Percentiles rank a stretch among this genome's conserved stretches.
Conservation (phyloP, 2,888 invertebrate genomes). For the Keiferia lycopersicella region DNA sequence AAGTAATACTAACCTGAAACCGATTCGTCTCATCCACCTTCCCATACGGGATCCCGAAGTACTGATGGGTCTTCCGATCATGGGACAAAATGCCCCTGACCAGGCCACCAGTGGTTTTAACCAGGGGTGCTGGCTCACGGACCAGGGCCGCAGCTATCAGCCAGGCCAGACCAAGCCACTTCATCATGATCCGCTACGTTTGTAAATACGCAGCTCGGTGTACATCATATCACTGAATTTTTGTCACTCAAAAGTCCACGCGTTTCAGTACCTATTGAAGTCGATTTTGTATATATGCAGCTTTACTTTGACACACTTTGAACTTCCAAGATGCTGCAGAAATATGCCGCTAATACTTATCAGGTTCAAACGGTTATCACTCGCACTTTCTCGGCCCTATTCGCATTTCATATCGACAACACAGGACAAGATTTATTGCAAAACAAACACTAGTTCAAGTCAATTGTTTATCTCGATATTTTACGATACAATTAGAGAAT, state of each 20-base stretch:
- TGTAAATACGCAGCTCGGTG: slow-evolving; percentile 10
- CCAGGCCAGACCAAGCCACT: slow-evolving; percentile 63
- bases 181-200: slow-evolving; percentile 45
- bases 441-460: slow-evolving; percentile 3
- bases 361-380: slow-evolving; percentile 8
- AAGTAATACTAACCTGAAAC: slow-evolving; percentile 60
- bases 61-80: slow-evolving; percentile 61
- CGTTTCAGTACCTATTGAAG: not conserved
- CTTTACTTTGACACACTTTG: not conserved
- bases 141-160: slow-evolving; percentile 62
- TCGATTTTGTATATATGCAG: not conserved
- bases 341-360: not conserved
- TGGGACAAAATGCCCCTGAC: slow-evolving; percentile 62
- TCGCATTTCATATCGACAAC: not conserved
- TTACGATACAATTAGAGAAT: not conserved
- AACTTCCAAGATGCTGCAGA: not conserved
- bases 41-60: slow-evolving; percentile 70
- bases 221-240: slow-evolving; percentile 8
- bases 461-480: not conserved
- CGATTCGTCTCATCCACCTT: slow-evolving; percentile 60
- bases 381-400: not conserved
- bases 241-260: not conserved
- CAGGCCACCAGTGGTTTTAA: slow-evolving; percentile 54
- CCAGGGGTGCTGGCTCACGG: slow-evolving; percentile 62
- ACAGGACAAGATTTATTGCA: not conserved